Percentiles rank a stretch among this genome's conserved stretches.
Evolutionary conservation across 2,888 invertebrate species (phyloP).

Genomic region (Opisthograptis luteolata): DNA sequence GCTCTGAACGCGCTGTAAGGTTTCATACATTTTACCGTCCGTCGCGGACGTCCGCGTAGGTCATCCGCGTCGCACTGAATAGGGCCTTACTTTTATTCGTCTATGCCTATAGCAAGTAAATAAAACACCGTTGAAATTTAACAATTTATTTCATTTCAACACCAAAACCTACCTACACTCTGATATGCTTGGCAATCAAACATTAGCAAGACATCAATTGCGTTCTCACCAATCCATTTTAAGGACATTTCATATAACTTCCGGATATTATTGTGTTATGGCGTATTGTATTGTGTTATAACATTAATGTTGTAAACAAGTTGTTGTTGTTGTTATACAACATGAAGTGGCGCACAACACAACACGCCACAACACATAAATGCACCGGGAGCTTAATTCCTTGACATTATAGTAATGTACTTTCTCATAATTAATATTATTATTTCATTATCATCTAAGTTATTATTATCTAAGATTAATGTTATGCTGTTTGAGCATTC

Average conservation of each 20-base stretch:
- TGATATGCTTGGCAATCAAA: slow-evolving; percentile 76
- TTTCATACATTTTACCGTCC: no score
- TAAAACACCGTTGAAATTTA: slow-evolving; percentile 69
- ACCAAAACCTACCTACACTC: slow-evolving; percentile 76
- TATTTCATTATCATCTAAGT: slow-evolving; percentile 49
- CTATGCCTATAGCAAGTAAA: slow-evolving; percentile 23
- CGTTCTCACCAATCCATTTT: slow-evolving; percentile 8
- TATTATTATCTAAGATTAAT: slow-evolving; percentile 46
- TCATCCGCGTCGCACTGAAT: no score
- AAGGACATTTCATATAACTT: slow-evolving; percentile 5
- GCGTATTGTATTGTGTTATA: neutral
- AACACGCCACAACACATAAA: neutral
- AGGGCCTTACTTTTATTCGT: no score
- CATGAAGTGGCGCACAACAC: neutral
- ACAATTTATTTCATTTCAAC: slow-evolving; percentile 80
- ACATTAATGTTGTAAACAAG: neutral
- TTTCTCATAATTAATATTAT: slow-evolving; percentile 46
- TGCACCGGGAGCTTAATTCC: neutral
- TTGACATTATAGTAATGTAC: slow-evolving; percentile 31
- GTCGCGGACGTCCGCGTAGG: no score
- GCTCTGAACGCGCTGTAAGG: no score
- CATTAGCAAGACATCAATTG: slow-evolving; percentile 34
- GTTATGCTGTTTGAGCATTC: slow-evolving; percentile 57
- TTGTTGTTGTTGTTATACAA: no score
- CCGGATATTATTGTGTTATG: neutral